These are phyloP conservation scores for Heteromyza rotundicornis DNA, from an alignment of 2,888 invertebrate species.

Conservation along the genomic window DNA sequence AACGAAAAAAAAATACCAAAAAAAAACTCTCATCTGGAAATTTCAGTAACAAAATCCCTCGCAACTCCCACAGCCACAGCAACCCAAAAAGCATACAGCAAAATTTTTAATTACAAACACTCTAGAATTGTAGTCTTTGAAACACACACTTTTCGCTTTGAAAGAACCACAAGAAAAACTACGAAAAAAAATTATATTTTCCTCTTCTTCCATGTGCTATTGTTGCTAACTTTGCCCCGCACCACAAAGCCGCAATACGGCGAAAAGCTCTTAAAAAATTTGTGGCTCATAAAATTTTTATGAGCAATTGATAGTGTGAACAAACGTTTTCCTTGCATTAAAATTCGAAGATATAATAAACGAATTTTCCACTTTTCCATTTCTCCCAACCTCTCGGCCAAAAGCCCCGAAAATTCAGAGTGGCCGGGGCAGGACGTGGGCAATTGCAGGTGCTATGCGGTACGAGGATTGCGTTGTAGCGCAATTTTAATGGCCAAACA, in stretches of 20 bases:
- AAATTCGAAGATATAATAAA: slow-evolving; percentile 5
- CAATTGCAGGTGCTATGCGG: background rate
- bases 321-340: slow-evolving; percentile 46
- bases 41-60: background rate
- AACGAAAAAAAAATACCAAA: no score
- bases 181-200: background rate
- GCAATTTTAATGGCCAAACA: background rate
- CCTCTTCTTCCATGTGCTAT: background rate
- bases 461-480: background rate
- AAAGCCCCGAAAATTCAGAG: background rate
- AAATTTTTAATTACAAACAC: background rate
- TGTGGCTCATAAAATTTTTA: slow-evolving; percentile 60
- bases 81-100: no score
- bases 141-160: no score
- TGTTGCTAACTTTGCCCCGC: slow-evolving; percentile 41
- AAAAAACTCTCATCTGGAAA: no score
- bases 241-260: slow-evolving; percentile 11
- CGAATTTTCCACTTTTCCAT: no score
- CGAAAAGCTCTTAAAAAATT: slow-evolving; percentile 37
- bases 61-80: background rate
- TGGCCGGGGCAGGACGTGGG: background rate
- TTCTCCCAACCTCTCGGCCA: no score
- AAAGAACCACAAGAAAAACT: background rate
- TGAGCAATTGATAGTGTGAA: slow-evolving; percentile 60
- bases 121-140: background rate